Base-by-base conservation (phyloP, 1,140 invertebrate species). In the Heliothis subflexa region DNA sequence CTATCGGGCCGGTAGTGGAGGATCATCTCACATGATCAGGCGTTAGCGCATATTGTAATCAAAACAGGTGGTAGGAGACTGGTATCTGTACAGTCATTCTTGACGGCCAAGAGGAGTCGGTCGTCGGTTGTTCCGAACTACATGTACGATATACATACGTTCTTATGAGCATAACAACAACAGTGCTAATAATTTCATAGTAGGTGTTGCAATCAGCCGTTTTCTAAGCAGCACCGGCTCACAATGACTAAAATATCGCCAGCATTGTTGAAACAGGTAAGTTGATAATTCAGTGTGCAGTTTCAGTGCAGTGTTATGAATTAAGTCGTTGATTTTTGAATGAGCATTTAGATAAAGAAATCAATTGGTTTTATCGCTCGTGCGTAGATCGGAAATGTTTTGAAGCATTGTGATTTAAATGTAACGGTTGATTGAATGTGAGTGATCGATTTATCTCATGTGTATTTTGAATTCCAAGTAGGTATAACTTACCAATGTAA, bases 201-300 rank as follows among this genome's bases (percentile, higher is more conserved):
- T 28, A 62, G 33, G 21, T 55, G 59, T 76, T n/a, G 28, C 21
- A 49, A 40, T 40, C 50, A 47, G 13, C 50, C 3, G 7, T 33
- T 25, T 47, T 13, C 1, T 21, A 28, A 66, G 52, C 16, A 12
- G 10, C 13, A 73, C 55, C 40, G n/a, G 40, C 25, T 13, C 78
- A 45, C 33, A 11, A 93, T 93, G 90, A 82, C 78, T 21, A 88
- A 86, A 78, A 78, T 93, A 61, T 85, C 90, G n/a, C 54, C 85
- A 54, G 90, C 89, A 21, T 89, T 93, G 81, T 70, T 93, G 3
- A 93, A 91, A 85, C 91, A 93, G 88, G 91, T 92, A 86, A 81
- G 47, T 81, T 18, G 3, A 45, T 62, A 40, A 50, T 55, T 66
- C 68, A 28, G 66, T 70, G n/a, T 61, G 12, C 12, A 66, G 4